phyloP scores from a whole-genome alignment of 2,797 vertebrate species.

The Threskiornis aethiopicus region DNA sequence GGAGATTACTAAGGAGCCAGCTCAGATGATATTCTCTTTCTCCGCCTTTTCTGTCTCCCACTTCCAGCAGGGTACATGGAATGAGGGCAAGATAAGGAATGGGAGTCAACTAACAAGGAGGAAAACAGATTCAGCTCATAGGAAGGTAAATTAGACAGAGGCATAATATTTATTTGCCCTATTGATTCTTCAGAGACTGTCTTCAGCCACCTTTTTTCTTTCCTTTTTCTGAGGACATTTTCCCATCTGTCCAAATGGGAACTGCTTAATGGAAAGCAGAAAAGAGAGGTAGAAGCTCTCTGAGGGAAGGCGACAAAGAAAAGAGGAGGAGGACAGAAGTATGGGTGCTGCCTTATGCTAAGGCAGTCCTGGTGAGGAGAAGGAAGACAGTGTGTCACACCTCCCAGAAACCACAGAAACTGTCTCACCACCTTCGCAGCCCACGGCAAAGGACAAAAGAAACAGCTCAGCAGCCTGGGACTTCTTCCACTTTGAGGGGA shows the following conservation, averaged over 20 bases:
- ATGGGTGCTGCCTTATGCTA: neutral
- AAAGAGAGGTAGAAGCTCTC: neutral
- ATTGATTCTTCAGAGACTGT: neutral
- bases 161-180: neutral
- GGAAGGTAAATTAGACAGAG: neutral
- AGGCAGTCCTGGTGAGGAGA: neutral
- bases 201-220: neutral
- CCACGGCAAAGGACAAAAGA: neutral
- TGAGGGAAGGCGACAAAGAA: neutral
- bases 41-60: neutral
- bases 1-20: neutral
- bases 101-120: neutral
- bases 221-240: neutral
- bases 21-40: neutral
- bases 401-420: neutral
- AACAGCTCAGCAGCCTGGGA: neutral
- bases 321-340: neutral
- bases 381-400: neutral
- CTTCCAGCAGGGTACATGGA: neutral
- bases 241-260: neutral
- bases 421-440: neutral
- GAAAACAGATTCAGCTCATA: neutral
- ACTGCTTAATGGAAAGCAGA: neutral
- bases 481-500: neutral
- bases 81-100: neutral